Percentiles rank a stretch among this genome's conserved stretches.
phyloP scores from a whole-genome alignment of 2,888 invertebrate species.

The Spialia ferax region DNA sequence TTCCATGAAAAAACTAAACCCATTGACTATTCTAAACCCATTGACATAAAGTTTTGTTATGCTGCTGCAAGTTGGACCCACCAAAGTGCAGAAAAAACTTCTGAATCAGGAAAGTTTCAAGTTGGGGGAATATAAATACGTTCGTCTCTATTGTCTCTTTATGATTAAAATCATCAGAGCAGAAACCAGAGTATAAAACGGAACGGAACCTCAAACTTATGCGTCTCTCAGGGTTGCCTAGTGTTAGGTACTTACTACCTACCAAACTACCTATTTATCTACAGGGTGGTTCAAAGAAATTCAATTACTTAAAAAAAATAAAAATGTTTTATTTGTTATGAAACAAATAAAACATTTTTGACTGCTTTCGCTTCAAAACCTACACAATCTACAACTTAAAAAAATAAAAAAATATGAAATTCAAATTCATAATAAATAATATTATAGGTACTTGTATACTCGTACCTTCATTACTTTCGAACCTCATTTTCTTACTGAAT shows the following conservation, averaged over 20 bases:
- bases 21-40: slow-evolving; percentile 7
- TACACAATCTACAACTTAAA: no score
- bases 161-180: slow-evolving; percentile 75
- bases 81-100: slow-evolving; percentile 55
- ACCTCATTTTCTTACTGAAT: no score
- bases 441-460: no score
- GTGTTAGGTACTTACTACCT: not conserved
- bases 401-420: no score
- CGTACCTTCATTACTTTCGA: no score
- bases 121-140: slow-evolving; percentile 61
- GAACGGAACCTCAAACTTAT: slow-evolving; percentile 77
- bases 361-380: no score
- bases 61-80: slow-evolving; percentile 45
- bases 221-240: slow-evolving; percentile 46
- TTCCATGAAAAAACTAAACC: not conserved
- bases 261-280: no score
- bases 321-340: no score
- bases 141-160: slow-evolving; percentile 76
- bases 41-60: slow-evolving; percentile 22
- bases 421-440: no score
- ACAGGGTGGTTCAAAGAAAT: no score
- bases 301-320: no score
- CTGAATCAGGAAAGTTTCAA: slow-evolving; percentile 66
- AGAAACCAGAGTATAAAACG: slow-evolving; percentile 73
- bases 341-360: no score